These are phyloP conservation scores for Nerophis lumbriciformis DNA, from an alignment of 2,113 vertebrate species.

Conservation along the genomic window DNA sequence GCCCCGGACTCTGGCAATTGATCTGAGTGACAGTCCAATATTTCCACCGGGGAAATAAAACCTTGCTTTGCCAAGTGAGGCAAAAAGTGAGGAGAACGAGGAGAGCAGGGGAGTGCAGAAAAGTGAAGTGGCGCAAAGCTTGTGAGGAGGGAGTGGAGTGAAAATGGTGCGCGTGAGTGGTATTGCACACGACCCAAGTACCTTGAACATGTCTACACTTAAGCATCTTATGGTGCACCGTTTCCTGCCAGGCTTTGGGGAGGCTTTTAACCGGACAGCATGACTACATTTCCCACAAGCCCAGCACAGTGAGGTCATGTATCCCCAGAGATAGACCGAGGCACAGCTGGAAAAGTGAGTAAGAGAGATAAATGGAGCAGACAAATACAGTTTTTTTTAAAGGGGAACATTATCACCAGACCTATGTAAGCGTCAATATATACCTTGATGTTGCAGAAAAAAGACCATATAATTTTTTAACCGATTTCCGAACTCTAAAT, in stretches of 20 bases:
- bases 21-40: slow-evolving; percentile 79
- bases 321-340: slow-evolving; percentile 32
- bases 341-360: slow-evolving; percentile 29
- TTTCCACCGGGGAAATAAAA: slow-evolving; percentile 78
- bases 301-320: slow-evolving; percentile 56
- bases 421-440: too few relatives aligned
- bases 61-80: slow-evolving; percentile 50
- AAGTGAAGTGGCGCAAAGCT: slow-evolving; percentile 28
- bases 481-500: too few relatives aligned
- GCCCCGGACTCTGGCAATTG: slow-evolving; percentile 76
- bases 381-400: too few relatives aligned
- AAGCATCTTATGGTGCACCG: slow-evolving; percentile 58
- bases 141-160: slow-evolving; percentile 5
- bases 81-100: slow-evolving; percentile 22
- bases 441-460: too few relatives aligned
- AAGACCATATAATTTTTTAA: too few relatives aligned
- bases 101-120: slow-evolving; percentile 27
- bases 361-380: slow-evolving; percentile 12
- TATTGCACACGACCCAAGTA: slow-evolving; percentile 16
- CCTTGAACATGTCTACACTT: slow-evolving; percentile 53
- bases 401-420: too few relatives aligned
- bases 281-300: slow-evolving; percentile 66
- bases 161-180: slow-evolving; percentile 17
- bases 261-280: slow-evolving; percentile 59
- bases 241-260: slow-evolving; percentile 55